Conservation (phyloP, 2,888 invertebrate genomes). For the Tetheella fluctuosa region DNA sequence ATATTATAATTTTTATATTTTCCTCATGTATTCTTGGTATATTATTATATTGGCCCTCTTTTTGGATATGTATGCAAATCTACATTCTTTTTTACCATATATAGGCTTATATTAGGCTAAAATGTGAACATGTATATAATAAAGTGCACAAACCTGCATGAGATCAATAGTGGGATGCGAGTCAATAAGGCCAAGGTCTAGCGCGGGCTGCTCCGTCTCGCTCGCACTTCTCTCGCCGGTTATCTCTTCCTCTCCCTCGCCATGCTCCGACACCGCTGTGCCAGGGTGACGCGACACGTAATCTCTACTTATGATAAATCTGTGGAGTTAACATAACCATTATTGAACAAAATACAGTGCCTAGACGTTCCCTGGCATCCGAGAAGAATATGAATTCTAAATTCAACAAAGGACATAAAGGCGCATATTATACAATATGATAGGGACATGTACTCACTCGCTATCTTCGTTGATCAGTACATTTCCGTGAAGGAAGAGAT, state of each 20-base stretch:
- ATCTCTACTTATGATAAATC: slow-evolving; percentile 27
- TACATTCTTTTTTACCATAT: no score
- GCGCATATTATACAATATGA: slow-evolving; percentile 17
- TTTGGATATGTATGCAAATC: no score
- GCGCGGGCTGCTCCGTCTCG: slow-evolving; percentile 29
- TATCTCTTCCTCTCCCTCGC: slow-evolving; percentile 24
- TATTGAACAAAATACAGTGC: no score
- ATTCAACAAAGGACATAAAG: no score
- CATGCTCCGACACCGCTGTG: slow-evolving; percentile 20
- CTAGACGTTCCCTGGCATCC: no score
- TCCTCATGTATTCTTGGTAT: no score
- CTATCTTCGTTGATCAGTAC: slow-evolving; percentile 73
- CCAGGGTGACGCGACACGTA: slow-evolving; percentile 30
- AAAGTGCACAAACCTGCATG: slow-evolving; percentile 64
- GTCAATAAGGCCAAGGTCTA: slow-evolving; percentile 62
- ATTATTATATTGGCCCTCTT: no score
- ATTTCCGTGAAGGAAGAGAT: slow-evolving; percentile 76
- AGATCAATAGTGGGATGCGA: slow-evolving; percentile 73
- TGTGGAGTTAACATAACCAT: slow-evolving; percentile 5
- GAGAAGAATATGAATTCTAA: no score
- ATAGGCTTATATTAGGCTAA: no score
- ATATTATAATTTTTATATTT: no score
- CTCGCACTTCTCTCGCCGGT: slow-evolving; percentile 28
- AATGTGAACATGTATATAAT: no score
- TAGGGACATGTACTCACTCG: slow-evolving; percentile 60